Base-by-base conservation (phyloP, 2,888 invertebrate genomes). In the Drosophila gaucha region DNA sequence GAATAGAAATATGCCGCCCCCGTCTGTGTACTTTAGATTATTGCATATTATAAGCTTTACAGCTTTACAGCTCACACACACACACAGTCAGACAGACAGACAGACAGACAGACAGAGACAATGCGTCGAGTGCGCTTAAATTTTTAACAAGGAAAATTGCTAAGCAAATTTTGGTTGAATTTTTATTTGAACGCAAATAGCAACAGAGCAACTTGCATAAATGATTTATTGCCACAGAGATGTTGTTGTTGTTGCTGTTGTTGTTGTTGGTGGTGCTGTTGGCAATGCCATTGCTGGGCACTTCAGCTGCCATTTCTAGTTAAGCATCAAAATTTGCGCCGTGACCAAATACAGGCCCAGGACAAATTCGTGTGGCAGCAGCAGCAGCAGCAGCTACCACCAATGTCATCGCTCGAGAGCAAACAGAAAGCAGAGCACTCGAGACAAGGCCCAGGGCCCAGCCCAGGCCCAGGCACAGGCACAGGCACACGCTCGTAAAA, bases 231-330 rank as follows among this genome's bases (percentile, higher is more conserved):
- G 78, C 88, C 71, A 65, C 65, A 68, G 74, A 72, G 66, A 72
- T 52, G 74, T 66, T 47, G 72, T 41, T 14, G 47, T 35, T 12
- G 33, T 10, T 41, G 49, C 9, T 51, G 59, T 18, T 51, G 35
- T 18, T 46, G 36, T n/a, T 43, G 20, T 26, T 38, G 47, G 20
- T 22, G 64, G 24, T 30, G 84, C 33, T 56, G 55, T 36, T 30
- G 60, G 28, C 44, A 30, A 31, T 47, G 57, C 33, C 43, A 56
- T 55, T 69, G 65, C 59, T 67, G 72, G 72, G 73, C 80, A 86
- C 79, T 80, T 86, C 86, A 80, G 58, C 72, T 84, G 85, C 85
- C 87, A 84, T 78, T 82, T 66, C 82, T 82, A 84, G 87, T 86
- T 80, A 84, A 80, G 82, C 82, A 85, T 83, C 82, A 83, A 75